Conservation (phyloP, 2,888 invertebrate genomes). For the Eristalis pertinax region DNA sequence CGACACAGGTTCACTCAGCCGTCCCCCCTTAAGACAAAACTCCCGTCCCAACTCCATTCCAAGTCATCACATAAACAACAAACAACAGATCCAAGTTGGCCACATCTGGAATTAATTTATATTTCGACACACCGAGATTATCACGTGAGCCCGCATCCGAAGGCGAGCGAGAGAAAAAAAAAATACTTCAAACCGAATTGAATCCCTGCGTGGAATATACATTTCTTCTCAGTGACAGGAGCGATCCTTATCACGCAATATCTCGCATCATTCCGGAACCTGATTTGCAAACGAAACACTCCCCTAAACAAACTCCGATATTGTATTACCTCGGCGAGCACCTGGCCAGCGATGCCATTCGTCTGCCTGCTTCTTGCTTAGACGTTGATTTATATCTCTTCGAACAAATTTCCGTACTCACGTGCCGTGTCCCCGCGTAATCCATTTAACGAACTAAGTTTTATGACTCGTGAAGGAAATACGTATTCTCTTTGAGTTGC, state of each 20-base stretch:
- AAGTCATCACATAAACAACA: no score
- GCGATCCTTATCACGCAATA: constrained; percentile 30
- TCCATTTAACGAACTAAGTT: constrained; percentile 70
- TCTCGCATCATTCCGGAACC: constrained; percentile 3
- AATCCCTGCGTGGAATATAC: neutral
- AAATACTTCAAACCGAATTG: neutral
- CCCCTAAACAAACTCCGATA: neutral
- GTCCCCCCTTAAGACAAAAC: no score
- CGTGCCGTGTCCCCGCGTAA: constrained; percentile 57
- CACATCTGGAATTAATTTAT: neutral
- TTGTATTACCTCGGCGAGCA: constrained; percentile 10
- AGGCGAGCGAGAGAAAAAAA: no score
- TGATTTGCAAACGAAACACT: constrained; percentile 5
- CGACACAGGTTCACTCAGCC: no score
- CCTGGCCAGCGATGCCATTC: neutral
- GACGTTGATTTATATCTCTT: constrained; percentile 63
- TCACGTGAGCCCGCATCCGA: neutral
- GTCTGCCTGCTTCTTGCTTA: neutral
- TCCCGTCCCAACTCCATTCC: no score
- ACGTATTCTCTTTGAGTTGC: constrained; percentile 8
- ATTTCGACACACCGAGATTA: neutral
- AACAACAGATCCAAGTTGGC: no score
- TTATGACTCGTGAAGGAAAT: constrained; percentile 63
- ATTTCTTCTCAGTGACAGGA: neutral
- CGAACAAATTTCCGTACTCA: constrained; percentile 40